Percentiles rank a stretch among this genome's conserved stretches.
Evolutionary conservation across 1,140 invertebrate genomes (phyloP).

Genomic region (Panulirus ornatus): DNA sequence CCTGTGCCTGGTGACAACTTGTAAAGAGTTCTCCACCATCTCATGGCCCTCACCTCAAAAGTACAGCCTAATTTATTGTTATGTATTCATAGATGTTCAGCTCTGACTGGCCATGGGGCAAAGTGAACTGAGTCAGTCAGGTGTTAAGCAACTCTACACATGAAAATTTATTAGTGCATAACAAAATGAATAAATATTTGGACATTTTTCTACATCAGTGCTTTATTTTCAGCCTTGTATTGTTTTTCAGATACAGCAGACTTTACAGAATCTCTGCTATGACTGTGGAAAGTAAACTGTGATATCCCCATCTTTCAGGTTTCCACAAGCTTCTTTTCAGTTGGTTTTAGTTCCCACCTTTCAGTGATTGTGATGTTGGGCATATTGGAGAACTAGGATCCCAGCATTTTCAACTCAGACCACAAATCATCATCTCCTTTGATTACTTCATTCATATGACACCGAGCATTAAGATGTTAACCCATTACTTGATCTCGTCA

Average conservation of each 20-base stretch:
- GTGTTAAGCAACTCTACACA: background rate
- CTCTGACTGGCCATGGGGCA: background rate
- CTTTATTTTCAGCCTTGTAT: conserved; percentile 20
- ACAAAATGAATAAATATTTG: conserved; percentile 30
- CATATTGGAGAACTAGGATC: conserved; percentile 54
- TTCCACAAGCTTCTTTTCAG: conserved; percentile 32
- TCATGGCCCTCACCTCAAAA: conserved; percentile 12
- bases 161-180: conserved; percentile 18
- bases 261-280: conserved; percentile 20
- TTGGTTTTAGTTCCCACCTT: conserved; percentile 39
- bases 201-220: conserved; percentile 32
- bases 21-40: conserved; percentile 5
- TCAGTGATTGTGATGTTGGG: conserved; percentile 43
- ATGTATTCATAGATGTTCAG: background rate
- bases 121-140: background rate
- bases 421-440: background rate
- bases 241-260: conserved; percentile 6
- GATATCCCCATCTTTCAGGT: conserved; percentile 36
- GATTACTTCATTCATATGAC: background rate
- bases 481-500: conserved; percentile 50
- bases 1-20: conserved; percentile 44
- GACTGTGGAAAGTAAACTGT: conserved; percentile 40
- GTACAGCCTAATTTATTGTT: conserved; percentile 36
- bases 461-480: conserved; percentile 37
- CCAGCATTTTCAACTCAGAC: conserved; percentile 12